Evolutionary conservation across 2,113 vertebrate genomes (phyloP).

Genomic region (Martes martes): DNA sequence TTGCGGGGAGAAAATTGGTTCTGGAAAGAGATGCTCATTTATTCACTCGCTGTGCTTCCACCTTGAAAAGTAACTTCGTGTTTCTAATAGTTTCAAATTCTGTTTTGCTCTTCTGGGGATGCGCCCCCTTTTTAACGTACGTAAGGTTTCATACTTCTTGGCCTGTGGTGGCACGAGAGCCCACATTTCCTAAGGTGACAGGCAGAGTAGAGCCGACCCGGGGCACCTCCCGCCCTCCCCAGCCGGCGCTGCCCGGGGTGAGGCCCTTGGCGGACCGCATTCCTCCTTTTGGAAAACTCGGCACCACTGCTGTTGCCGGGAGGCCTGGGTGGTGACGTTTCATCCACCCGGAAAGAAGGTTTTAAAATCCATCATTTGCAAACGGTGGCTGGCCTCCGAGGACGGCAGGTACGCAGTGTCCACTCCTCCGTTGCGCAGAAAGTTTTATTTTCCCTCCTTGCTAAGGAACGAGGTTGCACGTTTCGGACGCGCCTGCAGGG

Average conservation of each 20-base stretch:
- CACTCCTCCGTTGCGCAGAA: neutral
- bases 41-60: neutral
- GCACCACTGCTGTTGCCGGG: neutral
- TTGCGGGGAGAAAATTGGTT: neutral
- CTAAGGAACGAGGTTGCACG: conserved; percentile 53
- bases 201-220: conserved; percentile 52
- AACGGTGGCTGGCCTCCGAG: neutral
- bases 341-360: neutral
- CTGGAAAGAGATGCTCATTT: neutral
- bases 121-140: conserved; percentile 55
- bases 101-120: conserved; percentile 46
- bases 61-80: conserved; percentile 34
- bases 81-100: conserved; percentile 54
- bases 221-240: conserved; percentile 9
- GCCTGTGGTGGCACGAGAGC: conserved; percentile 39
- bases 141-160: conserved; percentile 64
- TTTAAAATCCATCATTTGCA: conserved; percentile 26
- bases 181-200: conserved; percentile 46
- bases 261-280: neutral
- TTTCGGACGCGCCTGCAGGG: conserved; percentile 9
- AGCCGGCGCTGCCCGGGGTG: neutral
- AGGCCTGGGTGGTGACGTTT: neutral
- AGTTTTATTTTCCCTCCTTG: neutral
- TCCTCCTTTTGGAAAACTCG: neutral
- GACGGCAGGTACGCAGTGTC: neutral